Percentiles rank a stretch among this genome's conserved stretches.
These are phyloP conservation scores for Dryocosmus kuriphilus DNA, from an alignment of 2,888 invertebrate genomes.

Conservation along the genomic window DNA sequence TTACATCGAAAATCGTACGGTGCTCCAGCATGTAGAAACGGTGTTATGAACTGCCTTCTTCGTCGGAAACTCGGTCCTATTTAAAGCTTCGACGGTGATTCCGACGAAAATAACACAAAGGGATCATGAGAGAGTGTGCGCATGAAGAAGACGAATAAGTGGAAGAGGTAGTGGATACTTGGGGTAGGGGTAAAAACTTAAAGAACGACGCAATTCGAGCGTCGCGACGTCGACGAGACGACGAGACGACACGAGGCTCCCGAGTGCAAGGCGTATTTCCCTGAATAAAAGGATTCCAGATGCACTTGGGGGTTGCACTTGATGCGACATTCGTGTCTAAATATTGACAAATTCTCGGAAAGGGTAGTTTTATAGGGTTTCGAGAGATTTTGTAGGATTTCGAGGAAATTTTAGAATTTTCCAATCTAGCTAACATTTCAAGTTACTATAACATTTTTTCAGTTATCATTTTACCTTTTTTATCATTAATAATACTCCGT, in stretches of 20 bases:
- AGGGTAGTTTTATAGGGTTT: background rate
- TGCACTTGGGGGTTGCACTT: background rate
- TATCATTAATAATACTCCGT: no score
- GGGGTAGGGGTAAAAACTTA: slow-evolving; percentile 33
- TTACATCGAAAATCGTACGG: slow-evolving; percentile 75
- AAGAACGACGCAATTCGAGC: slow-evolving; percentile 48
- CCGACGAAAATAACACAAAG: slow-evolving; percentile 77
- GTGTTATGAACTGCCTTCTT: slow-evolving; percentile 73
- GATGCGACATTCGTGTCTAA: background rate
- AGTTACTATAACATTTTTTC: no score
- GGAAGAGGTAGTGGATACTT: slow-evolving; percentile 5
- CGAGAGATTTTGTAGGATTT: background rate
- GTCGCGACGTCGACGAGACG: background rate
- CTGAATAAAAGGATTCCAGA: background rate
- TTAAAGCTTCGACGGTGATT: slow-evolving; percentile 75
- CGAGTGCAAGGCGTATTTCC: slow-evolving; percentile 10
- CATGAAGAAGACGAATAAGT: slow-evolving; percentile 46
- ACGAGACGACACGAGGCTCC: background rate
- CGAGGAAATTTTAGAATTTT: background rate
- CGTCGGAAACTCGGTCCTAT: slow-evolving; percentile 74
- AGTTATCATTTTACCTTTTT: no score
- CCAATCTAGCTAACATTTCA: no score
- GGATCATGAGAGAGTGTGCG: slow-evolving; percentile 69
- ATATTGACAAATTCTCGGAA: background rate
- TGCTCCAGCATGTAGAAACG: slow-evolving; percentile 76